Percentiles rank a stretch among this genome's conserved stretches.
Conservation (phyloP, 35 echinoderm and acorn worm genomes). For the Anneissia japonica region DNA sequence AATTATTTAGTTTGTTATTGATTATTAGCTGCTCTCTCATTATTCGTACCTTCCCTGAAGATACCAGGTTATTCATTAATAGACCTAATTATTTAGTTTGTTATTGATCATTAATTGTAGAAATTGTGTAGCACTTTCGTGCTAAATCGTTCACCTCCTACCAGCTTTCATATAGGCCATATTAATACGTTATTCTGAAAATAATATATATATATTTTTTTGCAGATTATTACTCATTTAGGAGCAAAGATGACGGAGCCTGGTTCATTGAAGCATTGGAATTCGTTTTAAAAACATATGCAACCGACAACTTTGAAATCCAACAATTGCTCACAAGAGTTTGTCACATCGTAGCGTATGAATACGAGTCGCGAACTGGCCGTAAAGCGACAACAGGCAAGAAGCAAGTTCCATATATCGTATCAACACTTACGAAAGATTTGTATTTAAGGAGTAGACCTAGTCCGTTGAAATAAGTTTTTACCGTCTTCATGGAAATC, state of each 20-base stretch:
- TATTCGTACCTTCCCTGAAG: too few relatives aligned
- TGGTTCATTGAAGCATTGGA: conserved; percentile 12
- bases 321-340: neutral
- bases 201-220: too few relatives aligned
- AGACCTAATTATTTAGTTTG: too few relatives aligned
- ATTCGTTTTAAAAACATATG: neutral
- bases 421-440: conserved; percentile 2
- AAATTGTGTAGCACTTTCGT: too few relatives aligned
- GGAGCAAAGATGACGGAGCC: neutral
- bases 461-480: neutral
- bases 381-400: neutral
- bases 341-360: neutral
- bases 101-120: too few relatives aligned
- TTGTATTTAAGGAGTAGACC: neutral
- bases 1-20: too few relatives aligned
- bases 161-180: neutral
- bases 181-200: neutral
- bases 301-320: neutral
- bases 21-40: too few relatives aligned
- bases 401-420: conserved; percentile 5
- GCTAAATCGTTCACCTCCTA: too few relatives aligned
- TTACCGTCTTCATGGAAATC: too few relatives aligned
- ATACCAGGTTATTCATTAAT: too few relatives aligned
- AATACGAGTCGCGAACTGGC: neutral
- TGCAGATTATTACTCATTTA: conserved; percentile 9